Base-by-base conservation (phyloP, 1,140 invertebrate species). In the Melitaea cinxia region DNA sequence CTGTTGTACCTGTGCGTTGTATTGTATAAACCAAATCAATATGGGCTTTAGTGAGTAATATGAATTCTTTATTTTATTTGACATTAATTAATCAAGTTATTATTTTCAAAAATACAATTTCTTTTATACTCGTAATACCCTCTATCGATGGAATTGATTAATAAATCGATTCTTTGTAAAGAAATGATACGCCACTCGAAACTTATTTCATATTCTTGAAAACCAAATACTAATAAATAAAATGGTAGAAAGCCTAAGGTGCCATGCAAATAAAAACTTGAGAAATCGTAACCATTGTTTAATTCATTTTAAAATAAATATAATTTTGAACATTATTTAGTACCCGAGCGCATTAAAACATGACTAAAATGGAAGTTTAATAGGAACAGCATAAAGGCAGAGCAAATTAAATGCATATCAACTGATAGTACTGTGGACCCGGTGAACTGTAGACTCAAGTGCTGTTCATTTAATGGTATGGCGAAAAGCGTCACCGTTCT, bases 381-480 rank as follows among this genome's bases (percentile, higher is more conserved):
- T 57, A n/a, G 33, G 52, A 17, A 37, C 35, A 17, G 54, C 19
- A 57, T 39, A 57, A 57, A 57, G 54, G 54, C 21, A 24, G 37
- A 42, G 54, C 61, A 63, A 63, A 63, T 63, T 54, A 63, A 45
- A 55, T 63, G 45, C 61, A 54, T 58, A 17, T 14, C 37, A 53
- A 55, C 64, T 57, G 58, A 70, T 54, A 70, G 54, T 49, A 49
- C 42, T 63, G n/a, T n/a, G 61, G 35, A 62, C 17, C 53, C 61
- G 45, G 30, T 63, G 61, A 63, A 55, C 61, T 54, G 61, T 49
- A 49, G 52, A 33, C 42, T 63, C 61, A 63, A 63, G 61, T 39
- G 61, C 61, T 63, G 61, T 63, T 63, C 61, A 63, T 63, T 63
- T 56, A 63, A 55, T 63, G 61, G 53, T 54, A 49, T 21, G 26